Base-by-base conservation (phyloP, 2,113 vertebrate species). In the Speoplatyrhinus poulsoni region DNA sequence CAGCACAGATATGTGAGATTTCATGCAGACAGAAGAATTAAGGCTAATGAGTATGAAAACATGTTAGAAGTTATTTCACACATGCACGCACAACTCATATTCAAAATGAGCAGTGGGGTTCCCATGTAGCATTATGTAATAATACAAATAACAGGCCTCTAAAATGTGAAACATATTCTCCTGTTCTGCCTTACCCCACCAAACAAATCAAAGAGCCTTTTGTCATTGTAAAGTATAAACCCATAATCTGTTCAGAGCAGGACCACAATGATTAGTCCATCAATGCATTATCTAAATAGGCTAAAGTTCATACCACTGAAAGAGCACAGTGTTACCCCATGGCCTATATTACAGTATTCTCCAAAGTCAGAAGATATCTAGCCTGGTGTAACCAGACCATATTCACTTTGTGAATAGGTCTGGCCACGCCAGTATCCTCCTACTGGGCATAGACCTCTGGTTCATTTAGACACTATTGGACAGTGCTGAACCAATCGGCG, bases 141-240 rank as follows among this genome's bases (percentile, higher is more conserved):
- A 13, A 3, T 66, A 36, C 13, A 48, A 15, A 47, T 0, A 7
- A 65, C 48, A 61, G 15, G 55, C 52, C 8, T 4, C 12, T 3
- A 53, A 67, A 16, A 65, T 54, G 57, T 67, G 26, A 52, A 66
- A 9, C n/a, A 41, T 26, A 13, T 16, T 8, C 60, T 17, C 48
- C 32, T 15, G 15, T 32, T 26, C 46, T 41, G 58, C 16, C 6
- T 52, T 56, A 12, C 15, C 33, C 59, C 50, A 19, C 36, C 76
- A 71, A 75, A 56, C 5, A 49, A 71, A 74, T 80, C 61, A 91
- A 90, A 73, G 82, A 82, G 58, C 60, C 80, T 80, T 87, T 90
- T 91, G 86, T 90, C 52, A 36, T 10, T 12, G 10, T 57, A 55
- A 70, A 61, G 19, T 19, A 19, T 19, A 19, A 19, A 19, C 64